Conservation (phyloP, 1,140 invertebrate genomes). For the Macrobrachium nipponense region DNA sequence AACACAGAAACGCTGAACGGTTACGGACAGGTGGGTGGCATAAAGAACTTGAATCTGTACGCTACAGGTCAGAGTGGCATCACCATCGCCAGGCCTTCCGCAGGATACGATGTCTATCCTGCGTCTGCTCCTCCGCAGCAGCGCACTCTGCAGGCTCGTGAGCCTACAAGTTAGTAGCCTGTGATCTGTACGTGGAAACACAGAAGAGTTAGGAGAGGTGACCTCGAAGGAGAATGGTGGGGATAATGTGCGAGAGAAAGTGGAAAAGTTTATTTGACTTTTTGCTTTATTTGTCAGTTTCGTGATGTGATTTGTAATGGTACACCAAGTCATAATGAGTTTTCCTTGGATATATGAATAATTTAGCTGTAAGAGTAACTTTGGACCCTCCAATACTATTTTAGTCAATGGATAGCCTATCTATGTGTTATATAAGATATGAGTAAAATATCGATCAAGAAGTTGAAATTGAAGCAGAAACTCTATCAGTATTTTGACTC, state of each 20-base stretch:
- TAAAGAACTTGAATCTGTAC: conserved; percentile 40
- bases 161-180: conserved; percentile 29
- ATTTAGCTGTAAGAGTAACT: no score
- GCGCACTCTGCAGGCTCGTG: conserved; percentile 13
- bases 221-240: not conserved
- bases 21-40: conserved; percentile 47
- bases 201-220: not conserved
- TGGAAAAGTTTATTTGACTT: no score
- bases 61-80: conserved; percentile 41
- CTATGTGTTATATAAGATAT: no score
- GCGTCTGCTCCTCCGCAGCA: not conserved
- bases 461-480: no score
- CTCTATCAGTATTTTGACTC: no score
- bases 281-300: no score
- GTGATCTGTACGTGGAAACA: not conserved
- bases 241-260: not conserved
- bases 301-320: no score
- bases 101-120: conserved; percentile 28
- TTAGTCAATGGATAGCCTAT: no score
- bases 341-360: no score
- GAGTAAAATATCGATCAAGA: no score
- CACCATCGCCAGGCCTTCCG: conserved; percentile 9
- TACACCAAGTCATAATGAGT: no score
- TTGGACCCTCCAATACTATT: no score
- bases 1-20: conserved; percentile 47